Evolutionary conservation across 2,888 invertebrate species (phyloP).

Genomic region (Spicauda simplicius): DNA sequence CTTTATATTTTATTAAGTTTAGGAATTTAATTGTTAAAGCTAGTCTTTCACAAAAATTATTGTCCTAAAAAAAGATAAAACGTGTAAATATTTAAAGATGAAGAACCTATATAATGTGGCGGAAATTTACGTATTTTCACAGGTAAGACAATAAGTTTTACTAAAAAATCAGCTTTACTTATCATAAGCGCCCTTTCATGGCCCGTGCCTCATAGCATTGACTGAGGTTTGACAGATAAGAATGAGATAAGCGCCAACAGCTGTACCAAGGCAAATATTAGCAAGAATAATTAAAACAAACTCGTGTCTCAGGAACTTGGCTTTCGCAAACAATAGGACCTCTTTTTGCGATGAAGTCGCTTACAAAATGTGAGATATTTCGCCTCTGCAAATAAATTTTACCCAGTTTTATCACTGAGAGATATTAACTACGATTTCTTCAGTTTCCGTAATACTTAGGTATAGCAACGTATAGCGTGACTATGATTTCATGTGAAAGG

Average conservation of each 20-base stretch:
- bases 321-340: conserved; percentile 57
- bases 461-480: background rate
- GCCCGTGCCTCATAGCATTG: conserved; percentile 78
- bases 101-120: background rate
- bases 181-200: conserved; percentile 47
- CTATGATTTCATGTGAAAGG: background rate
- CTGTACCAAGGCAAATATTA: conserved; percentile 75
- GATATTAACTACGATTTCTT: background rate
- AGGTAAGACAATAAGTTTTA: background rate
- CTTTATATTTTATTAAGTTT: background rate
- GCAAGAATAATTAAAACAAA: conserved; percentile 76
- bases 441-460: background rate
- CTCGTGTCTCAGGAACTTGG: conserved; percentile 58
- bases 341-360: conserved; percentile 37
- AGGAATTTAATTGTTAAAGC: background rate
- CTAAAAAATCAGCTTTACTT: background rate
- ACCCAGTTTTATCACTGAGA: background rate
- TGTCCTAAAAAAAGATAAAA: background rate
- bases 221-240: conserved; percentile 84
- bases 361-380: conserved; percentile 17
- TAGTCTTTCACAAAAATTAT: too few relatives aligned
- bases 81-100: background rate
- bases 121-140: background rate
- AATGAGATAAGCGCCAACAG: conserved; percentile 74
- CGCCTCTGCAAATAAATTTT: conserved; percentile 6